Base-by-base conservation (phyloP, 2,797 vertebrate genomes). In the Natrix natrix region DNA sequence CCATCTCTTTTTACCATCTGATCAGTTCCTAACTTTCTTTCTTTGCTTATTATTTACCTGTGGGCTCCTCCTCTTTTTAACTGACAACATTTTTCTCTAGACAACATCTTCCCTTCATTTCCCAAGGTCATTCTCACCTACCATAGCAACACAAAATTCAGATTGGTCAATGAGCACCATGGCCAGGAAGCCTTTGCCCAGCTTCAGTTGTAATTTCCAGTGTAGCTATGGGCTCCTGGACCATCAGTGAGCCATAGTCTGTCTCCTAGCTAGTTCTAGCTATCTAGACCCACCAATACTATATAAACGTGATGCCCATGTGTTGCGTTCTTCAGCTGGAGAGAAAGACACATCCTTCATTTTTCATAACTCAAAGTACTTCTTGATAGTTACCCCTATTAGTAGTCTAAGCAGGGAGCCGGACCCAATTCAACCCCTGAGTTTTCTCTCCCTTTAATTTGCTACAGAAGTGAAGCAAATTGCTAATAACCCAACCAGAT, bases 401-500 rank as follows among this genome's bases (percentile, higher is more conserved):
- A 87, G 55, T 48, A 87, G 26, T 56, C 91, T 37, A 89, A 56
- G 87, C 91, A 63, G 89, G 22, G 57, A 55, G 63, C n/a, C 24
- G 43, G 66, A 37, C 56, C 14, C 11, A 91, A 43, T 20, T 32
- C 52, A 59, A 32, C 32, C 89, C 86, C 78, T 11, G 14, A 59
- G 32, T 63, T 63, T 37, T 60, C 66, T 28, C 48, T 37, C 13
- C n/a, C 78, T 63, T 60, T 78, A 48, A 88, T 91, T 57, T 94
- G 83, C 86, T 56, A 74, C 93, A 37, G 92, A 56, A 92, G 63
- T 88, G 87, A 83, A 91, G 92, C 88, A 90, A 93, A 87, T 91
- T 57, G 92, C 88, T 94, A 93, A 92, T 89, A 74, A 93, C 87
- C 78, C 92, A 89, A 92, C 90, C 92, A 93, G 88, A 92, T 90